phyloP scores from a whole-genome alignment of 2,113 vertebrate species.

The Eulemur rufifrons region DNA sequence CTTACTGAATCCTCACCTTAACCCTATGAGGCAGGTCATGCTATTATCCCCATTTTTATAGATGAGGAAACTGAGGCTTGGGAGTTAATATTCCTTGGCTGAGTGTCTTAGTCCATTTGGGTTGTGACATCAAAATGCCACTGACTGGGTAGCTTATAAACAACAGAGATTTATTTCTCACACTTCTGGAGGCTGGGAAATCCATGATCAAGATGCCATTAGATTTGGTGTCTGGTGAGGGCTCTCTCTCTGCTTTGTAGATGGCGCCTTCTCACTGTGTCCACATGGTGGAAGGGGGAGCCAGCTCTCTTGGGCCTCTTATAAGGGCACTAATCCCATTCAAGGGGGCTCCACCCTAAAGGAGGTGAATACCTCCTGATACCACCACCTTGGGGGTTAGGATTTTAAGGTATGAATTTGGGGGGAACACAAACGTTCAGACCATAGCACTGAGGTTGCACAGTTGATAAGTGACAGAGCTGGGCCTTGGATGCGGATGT shows the following conservation, averaged over 20 bases:
- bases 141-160: not conserved
- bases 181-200: not conserved
- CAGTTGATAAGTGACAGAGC: rapidly evolving
- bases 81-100: not conserved
- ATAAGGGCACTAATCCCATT: not conserved
- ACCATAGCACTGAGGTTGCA: rapidly evolving
- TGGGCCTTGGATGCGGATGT: rapidly evolving
- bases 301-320: not conserved
- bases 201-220: too few species aligned
- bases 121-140: too few species aligned
- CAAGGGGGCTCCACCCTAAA: not conserved
- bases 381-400: not conserved
- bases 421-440: not conserved
- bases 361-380: not conserved
- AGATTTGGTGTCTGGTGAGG: not conserved
- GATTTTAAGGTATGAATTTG: not conserved
- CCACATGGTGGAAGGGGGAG: too few species aligned
- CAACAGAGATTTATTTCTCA: not conserved
- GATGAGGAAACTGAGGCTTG: not conserved
- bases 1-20: not conserved
- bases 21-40: rapidly evolving
- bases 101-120: too few species aligned
- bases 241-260: not conserved
- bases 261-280: not conserved
- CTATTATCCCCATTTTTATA: rapidly evolving